These are phyloP conservation scores for Aelia acuminata DNA, from an alignment of 2,888 invertebrate genomes.

Conservation along the genomic window DNA sequence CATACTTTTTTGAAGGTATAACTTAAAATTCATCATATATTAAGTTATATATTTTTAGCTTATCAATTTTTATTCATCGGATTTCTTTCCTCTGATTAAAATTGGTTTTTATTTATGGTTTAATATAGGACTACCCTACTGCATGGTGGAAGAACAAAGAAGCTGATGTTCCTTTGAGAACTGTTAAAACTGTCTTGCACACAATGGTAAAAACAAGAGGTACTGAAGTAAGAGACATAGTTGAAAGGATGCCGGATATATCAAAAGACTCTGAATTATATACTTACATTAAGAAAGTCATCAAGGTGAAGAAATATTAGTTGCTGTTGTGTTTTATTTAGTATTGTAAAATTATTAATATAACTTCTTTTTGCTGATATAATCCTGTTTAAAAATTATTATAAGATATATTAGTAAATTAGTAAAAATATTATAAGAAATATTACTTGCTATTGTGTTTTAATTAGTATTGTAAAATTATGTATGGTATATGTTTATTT, in stretches of 20 bases:
- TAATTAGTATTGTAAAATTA: no score
- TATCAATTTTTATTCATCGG: background rate
- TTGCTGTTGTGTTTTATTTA: background rate
- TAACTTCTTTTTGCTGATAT: background rate
- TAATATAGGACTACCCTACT: conserved; percentile 79
- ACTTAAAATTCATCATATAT: background rate
- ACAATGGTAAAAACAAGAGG: conserved; percentile 92
- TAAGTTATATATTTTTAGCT: background rate
- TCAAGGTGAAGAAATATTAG: conserved; percentile 68
- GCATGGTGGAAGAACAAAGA: conserved; percentile 88
- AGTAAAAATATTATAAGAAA: no score
- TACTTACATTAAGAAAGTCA: conserved; percentile 85
- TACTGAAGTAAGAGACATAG: conserved; percentile 82
- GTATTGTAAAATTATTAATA: background rate
- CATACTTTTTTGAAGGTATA: conserved; percentile 86
- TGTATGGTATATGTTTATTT: no score
- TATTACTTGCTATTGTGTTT: background rate
- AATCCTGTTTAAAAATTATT: background rate
- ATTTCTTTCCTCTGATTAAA: background rate
- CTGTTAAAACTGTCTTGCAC: conserved; percentile 94
- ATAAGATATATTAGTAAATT: no score
- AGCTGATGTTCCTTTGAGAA: conserved; percentile 87
- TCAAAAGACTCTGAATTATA: conserved; percentile 85
- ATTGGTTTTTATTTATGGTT: background rate
- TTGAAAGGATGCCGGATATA: conserved; percentile 74